These are phyloP conservation scores for Cyclopterus lumpus DNA, from an alignment of 2,797 vertebrate genomes.

Conservation along the genomic window DNA sequence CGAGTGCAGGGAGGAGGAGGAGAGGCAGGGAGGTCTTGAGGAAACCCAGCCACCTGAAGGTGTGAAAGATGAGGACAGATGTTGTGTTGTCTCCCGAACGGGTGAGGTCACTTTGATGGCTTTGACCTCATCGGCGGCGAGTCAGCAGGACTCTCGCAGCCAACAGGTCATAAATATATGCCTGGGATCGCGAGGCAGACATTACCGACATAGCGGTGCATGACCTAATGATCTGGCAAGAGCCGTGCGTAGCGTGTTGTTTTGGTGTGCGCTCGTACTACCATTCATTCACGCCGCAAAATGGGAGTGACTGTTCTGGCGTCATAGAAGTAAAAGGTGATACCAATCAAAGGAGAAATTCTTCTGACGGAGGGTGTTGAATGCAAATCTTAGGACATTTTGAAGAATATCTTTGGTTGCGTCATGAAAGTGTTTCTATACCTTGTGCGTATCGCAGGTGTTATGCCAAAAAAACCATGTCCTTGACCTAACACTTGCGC, in stretches of 20 bases:
- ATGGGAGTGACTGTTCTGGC: constrained; percentile 47
- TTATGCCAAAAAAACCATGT: constrained; percentile 39
- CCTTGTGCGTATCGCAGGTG: constrained; percentile 25
- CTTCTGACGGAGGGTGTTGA: not conserved
- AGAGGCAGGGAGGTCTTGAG: constrained; percentile 75
- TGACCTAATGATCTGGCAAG: constrained; percentile 83
- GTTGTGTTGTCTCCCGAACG: constrained; percentile 77
- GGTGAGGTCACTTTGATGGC: constrained; percentile 83
- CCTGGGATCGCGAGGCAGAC: constrained; percentile 79
- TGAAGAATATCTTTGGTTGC: not conserved
- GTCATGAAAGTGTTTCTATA: constrained; percentile 16
- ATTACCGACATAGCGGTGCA: constrained; percentile 79
- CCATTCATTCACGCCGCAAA: constrained; percentile 71
- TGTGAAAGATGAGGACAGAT: constrained; percentile 83
- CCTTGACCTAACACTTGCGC: constrained; percentile 55
- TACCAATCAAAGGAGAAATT: constrained; percentile 16
- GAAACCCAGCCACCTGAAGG: constrained; percentile 76
- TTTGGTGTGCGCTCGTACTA: constrained; percentile 68
- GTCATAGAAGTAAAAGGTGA: constrained; percentile 25
- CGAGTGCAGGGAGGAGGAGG: constrained; percentile 49
- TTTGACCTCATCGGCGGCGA: constrained; percentile 79
- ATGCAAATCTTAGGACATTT: not conserved
- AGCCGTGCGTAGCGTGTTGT: constrained; percentile 60
- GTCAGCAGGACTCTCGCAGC: constrained; percentile 78
- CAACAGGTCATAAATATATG: constrained; percentile 84